Percentiles rank a stretch among this genome's conserved stretches.
phyloP scores from a whole-genome alignment of 2,888 invertebrate species.

The Drosophila fulvimacula region DNA sequence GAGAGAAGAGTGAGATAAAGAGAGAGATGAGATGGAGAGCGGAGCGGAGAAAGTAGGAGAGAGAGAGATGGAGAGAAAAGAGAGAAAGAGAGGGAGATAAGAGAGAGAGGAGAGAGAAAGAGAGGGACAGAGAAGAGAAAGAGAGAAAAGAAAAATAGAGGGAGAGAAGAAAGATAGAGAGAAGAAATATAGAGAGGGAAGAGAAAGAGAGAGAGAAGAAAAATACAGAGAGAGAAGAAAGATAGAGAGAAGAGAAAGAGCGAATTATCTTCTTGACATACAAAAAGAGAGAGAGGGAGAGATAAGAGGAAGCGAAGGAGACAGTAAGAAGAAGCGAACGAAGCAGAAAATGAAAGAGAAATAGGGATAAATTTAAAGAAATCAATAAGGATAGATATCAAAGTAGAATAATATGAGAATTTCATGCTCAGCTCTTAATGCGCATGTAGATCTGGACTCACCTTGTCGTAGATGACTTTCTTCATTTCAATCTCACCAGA shows the following conservation, averaged over 20 bases:
- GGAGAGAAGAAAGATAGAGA: too few relatives aligned
- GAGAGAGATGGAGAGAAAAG: too few relatives aligned
- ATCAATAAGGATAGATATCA: neutral
- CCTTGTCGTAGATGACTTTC: constrained; percentile 76
- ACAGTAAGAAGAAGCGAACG: neutral
- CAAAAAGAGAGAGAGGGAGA: neutral
- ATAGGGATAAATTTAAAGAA: neutral
- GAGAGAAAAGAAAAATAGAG: too few relatives aligned
- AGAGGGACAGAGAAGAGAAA: neutral
- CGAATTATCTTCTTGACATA: too few relatives aligned
- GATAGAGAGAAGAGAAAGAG: too few relatives aligned
- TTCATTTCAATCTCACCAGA: constrained; percentile 86
- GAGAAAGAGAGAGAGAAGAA: too few relatives aligned
- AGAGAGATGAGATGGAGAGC: too few relatives aligned
- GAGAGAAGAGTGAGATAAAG: too few relatives aligned
- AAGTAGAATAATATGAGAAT: neutral
- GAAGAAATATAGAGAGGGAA: too few relatives aligned
- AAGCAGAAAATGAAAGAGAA: neutral
- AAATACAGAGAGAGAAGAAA: too few relatives aligned
- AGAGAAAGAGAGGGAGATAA: too few relatives aligned
- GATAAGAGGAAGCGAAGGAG: neutral
- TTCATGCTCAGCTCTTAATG: neutral
- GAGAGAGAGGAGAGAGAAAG: neutral
- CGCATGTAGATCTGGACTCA: constrained; percentile 36
- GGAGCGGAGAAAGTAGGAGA: too few relatives aligned